phyloP scores from a whole-genome alignment of 2,113 vertebrate genomes.

The Marmota flaviventris region DNA sequence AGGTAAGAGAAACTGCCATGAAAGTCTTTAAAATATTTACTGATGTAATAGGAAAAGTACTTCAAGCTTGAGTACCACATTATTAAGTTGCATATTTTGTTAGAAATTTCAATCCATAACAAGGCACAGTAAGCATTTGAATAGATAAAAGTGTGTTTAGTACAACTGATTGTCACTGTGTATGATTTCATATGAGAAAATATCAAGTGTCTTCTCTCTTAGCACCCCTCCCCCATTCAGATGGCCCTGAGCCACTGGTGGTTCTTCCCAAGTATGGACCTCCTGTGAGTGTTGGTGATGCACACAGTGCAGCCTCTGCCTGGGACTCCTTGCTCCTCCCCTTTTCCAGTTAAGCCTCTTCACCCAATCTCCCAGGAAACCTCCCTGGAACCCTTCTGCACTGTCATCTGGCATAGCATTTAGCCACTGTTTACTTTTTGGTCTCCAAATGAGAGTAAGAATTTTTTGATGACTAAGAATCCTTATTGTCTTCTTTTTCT shows the following conservation, averaged over 20 bases:
- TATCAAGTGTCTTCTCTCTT: background rate
- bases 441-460: background rate
- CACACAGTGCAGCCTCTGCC: background rate
- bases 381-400: background rate
- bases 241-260: background rate
- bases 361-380: background rate
- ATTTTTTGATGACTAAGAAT: constrained; percentile 21
- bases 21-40: constrained; percentile 7
- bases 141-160: background rate
- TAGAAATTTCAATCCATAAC: background rate
- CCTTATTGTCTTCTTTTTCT: background rate
- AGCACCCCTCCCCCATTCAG: background rate
- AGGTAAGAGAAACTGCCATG: background rate
- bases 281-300: background rate
- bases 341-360: background rate
- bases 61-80: background rate
- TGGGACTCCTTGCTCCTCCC: background rate
- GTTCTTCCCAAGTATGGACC: background rate
- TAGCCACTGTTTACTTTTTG: background rate
- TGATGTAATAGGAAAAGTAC: background rate
- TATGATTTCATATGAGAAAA: background rate
- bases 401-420: background rate
- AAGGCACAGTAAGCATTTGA: background rate
- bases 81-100: constrained; percentile 12
- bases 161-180: background rate